Conservation (phyloP, 2,888 invertebrate genomes). For the Andrena bucephala region DNA sequence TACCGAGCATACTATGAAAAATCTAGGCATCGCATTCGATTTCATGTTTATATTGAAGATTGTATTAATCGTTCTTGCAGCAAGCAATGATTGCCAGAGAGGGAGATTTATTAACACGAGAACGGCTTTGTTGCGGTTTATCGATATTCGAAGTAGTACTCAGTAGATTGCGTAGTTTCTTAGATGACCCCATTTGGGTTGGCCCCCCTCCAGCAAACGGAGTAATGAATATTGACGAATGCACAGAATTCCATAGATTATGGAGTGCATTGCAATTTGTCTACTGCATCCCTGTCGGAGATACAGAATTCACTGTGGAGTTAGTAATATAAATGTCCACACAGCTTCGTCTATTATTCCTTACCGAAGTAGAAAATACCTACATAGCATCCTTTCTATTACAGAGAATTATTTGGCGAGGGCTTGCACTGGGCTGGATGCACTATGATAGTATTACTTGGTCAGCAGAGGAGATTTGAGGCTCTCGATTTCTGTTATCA, state of each 20-base stretch:
- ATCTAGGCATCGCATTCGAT: not conserved
- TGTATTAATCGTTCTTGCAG: slow-evolving; percentile 85
- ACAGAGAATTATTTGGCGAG: slow-evolving; percentile 97
- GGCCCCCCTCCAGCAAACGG: slow-evolving; percentile 96
- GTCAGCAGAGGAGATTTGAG: slow-evolving; percentile 98
- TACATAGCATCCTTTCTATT: slow-evolving; percentile 52
- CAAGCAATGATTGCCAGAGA: slow-evolving; percentile 98
- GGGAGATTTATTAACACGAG: slow-evolving; percentile 97
- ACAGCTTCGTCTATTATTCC: not conserved
- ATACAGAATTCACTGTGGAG: slow-evolving; percentile 98
- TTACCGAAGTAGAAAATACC: not conserved
- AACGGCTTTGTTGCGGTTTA: slow-evolving; percentile 98
- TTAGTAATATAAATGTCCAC: slow-evolving; percentile 85
- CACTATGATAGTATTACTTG: slow-evolving; percentile 96
- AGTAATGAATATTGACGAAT: slow-evolving; percentile 98
- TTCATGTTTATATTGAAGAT: slow-evolving; percentile 16
- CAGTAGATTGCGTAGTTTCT: slow-evolving; percentile 93
- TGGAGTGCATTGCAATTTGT: slow-evolving; percentile 99
- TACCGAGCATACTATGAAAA: slow-evolving; percentile 31
- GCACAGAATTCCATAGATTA: slow-evolving; percentile 97
- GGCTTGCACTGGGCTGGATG: slow-evolving; percentile 99
- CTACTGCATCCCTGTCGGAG: slow-evolving; percentile 98
- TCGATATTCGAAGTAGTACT: slow-evolving; percentile 98
- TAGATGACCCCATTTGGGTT: slow-evolving; percentile 96
- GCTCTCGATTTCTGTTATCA: slow-evolving; percentile 99